Evolutionary conservation across 2,113 vertebrate species (phyloP).

Genomic region (Morone chrysops): DNA sequence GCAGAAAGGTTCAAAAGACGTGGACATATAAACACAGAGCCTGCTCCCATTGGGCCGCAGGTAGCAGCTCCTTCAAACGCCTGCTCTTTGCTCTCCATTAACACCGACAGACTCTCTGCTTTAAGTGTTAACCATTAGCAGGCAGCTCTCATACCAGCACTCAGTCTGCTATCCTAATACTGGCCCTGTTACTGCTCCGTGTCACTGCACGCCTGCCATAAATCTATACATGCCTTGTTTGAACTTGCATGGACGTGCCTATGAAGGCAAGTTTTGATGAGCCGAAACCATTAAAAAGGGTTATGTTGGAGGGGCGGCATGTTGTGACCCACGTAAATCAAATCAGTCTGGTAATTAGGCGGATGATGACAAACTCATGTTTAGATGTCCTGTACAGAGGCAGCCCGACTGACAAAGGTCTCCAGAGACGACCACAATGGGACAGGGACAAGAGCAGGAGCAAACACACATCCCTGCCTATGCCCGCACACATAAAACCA

Average conservation of each 20-base stretch:
- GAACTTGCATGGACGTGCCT: conserved; percentile 53
- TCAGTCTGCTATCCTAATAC: conserved; percentile 42
- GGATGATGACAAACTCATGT: conserved; percentile 19
- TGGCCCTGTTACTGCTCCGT: conserved; percentile 28
- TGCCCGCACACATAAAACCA: conserved; percentile 30
- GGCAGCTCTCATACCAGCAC: conserved; percentile 17
- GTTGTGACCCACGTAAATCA: conserved; percentile 10
- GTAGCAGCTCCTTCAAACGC: conserved; percentile 11
- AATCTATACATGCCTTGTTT: conserved; percentile 59
- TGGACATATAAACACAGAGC: conserved; percentile 10
- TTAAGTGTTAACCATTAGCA: conserved; percentile 60
- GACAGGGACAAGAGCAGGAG: conserved; percentile 3
- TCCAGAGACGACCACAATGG: not conserved
- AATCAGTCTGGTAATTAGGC: conserved; percentile 4
- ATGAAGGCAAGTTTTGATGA: conserved; percentile 13
- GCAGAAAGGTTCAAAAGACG: conserved; percentile 11
- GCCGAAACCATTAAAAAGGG: conserved; percentile 8
- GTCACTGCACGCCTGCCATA: conserved; percentile 70
- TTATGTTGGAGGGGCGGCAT: not conserved
- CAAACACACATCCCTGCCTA: conserved; percentile 27
- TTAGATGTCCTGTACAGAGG: not conserved
- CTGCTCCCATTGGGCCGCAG: not conserved
- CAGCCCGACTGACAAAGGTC: not conserved
- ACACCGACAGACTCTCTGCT: conserved; percentile 1
- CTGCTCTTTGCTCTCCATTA: conserved; percentile 38